Conservation (phyloP, 2,113 vertebrate species). For the Rhea americana region DNA sequence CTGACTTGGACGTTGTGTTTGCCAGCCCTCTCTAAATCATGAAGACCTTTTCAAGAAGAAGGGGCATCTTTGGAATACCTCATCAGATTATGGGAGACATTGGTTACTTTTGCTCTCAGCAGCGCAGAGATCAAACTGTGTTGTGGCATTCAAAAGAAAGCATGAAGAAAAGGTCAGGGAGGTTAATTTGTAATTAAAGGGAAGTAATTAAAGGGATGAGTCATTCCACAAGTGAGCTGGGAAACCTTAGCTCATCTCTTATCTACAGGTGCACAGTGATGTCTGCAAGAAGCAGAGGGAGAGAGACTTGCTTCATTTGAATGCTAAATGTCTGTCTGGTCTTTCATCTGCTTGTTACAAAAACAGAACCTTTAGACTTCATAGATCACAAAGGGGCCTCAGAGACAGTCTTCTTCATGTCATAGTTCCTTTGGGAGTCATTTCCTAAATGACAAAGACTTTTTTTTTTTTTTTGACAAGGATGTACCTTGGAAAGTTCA, state of each 20-base stretch:
- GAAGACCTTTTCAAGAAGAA: neutral
- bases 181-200: conserved; percentile 64
- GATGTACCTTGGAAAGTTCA: neutral
- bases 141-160: neutral
- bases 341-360: neutral
- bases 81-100: neutral
- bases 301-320: neutral
- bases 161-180: conserved; percentile 49
- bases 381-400: neutral
- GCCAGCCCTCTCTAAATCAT: neutral
- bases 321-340: neutral
- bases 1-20: neutral
- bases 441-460: neutral
- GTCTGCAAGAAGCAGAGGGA: neutral
- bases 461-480: neutral
- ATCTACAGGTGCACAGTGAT: neutral
- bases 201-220: conserved; percentile 54
- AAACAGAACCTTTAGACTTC: neutral
- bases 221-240: conserved; percentile 33
- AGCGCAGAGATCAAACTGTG: neutral
- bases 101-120: neutral
- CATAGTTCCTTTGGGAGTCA: neutral
- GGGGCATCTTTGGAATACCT: neutral
- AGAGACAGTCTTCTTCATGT: neutral
- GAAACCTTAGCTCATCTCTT: conserved; percentile 26